phyloP scores from a whole-genome alignment of 2,797 vertebrate genomes.

The Cynodonichthys magdalenae region DNA sequence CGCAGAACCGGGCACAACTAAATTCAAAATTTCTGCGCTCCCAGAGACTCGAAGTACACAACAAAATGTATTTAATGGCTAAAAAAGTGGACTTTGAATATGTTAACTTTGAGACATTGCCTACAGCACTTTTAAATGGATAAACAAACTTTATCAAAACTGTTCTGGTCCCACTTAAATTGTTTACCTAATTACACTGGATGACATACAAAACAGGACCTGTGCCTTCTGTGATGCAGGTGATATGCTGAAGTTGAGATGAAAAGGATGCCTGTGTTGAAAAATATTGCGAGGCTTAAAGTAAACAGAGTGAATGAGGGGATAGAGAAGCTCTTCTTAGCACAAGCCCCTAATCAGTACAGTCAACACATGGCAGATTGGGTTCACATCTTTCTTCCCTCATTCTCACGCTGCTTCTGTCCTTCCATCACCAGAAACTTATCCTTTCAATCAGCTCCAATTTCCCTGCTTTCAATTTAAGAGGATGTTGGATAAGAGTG shows the following conservation, averaged over 20 bases:
- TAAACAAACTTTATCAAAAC: conserved; percentile 26
- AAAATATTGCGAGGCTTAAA: conserved; percentile 58
- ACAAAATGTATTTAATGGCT: too few relatives aligned
- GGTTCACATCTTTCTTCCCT: conserved; percentile 68
- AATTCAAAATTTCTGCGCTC: too few relatives aligned
- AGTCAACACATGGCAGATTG: conserved; percentile 80
- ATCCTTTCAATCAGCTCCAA: conserved; percentile 71
- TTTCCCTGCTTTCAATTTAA: conserved; percentile 70
- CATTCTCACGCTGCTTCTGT: conserved; percentile 44
- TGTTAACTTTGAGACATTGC: conserved; percentile 24
- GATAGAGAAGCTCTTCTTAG: conserved; percentile 72
- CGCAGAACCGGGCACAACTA: too few relatives aligned
- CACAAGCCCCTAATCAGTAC: conserved; percentile 77
- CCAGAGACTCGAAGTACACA: too few relatives aligned
- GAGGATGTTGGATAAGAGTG: conserved; percentile 66
- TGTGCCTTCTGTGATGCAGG: conserved; percentile 41
- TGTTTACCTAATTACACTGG: conserved; percentile 43
- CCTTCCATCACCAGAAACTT: conserved; percentile 60
- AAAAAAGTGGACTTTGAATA: too few relatives aligned
- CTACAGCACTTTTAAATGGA: conserved; percentile 36
- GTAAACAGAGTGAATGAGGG: conserved; percentile 78
- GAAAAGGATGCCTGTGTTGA: conserved; percentile 36
- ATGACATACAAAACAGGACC: conserved; percentile 25
- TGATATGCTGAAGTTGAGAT: conserved; percentile 28
- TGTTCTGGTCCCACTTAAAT: conserved; percentile 21